phyloP scores from a whole-genome alignment of 1,140 invertebrate species.

The Colletes gigas region DNA sequence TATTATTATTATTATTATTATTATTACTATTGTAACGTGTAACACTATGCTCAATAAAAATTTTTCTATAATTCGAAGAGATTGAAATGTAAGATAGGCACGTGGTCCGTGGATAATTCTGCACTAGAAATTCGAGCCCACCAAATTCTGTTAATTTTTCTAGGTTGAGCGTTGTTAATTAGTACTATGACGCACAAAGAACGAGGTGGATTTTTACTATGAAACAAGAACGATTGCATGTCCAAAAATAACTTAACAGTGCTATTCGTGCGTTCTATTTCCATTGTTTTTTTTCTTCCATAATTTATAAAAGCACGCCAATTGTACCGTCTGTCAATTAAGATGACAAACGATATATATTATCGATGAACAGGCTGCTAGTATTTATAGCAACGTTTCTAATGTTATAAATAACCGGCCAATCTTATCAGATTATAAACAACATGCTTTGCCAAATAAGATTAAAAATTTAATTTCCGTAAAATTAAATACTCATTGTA shows the following conservation, averaged over 20 bases:
- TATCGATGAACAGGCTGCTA: not conserved
- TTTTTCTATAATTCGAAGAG: conserved; percentile 75
- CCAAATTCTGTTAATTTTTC: too few relatives aligned
- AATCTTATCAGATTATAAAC: conserved; percentile 21
- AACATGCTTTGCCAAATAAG: too few relatives aligned
- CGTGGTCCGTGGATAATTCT: not conserved
- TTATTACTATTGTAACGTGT: conserved; percentile 75
- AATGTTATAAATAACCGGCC: conserved; percentile 4
- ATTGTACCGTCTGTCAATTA: conserved; percentile 15
- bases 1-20: conserved; percentile 68
- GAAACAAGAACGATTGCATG: not conserved
- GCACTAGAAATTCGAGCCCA: not conserved
- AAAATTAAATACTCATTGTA: too few relatives aligned
- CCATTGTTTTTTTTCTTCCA: not conserved
- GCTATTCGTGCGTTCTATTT: not conserved
- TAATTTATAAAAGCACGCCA: conserved; percentile 15
- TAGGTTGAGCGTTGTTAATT: too few relatives aligned
- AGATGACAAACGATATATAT: not conserved
- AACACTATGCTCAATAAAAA: conserved; percentile 79
- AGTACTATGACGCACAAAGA: not conserved
- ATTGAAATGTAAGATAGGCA: not conserved
- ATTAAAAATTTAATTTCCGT: not conserved
- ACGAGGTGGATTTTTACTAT: not conserved
- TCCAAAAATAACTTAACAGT: not conserved
- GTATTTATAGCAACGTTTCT: conserved; percentile 30